These are phyloP conservation scores for Dryadula phaetusa DNA, from an alignment of 2,888 invertebrate species.

Conservation along the genomic window DNA sequence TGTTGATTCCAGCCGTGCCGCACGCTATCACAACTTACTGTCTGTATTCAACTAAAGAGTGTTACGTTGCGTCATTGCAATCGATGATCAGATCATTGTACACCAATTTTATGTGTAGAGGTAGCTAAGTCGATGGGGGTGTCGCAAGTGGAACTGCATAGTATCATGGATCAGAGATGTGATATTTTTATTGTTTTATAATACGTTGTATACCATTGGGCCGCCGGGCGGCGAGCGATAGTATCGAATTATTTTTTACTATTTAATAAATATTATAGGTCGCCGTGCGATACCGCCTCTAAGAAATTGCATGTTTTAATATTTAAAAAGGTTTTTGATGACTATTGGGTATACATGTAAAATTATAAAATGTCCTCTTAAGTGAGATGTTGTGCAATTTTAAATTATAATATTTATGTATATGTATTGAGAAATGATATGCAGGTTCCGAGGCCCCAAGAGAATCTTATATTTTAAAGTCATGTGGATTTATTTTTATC, in stretches of 20 bases:
- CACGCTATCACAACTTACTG: slow-evolving; percentile 42
- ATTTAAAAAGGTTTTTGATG: slow-evolving; percentile 46
- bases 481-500: slow-evolving; percentile 41
- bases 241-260: slow-evolving; percentile 45
- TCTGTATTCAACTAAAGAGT: slow-evolving; percentile 65
- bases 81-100: slow-evolving; percentile 44
- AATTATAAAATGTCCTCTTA: slow-evolving; percentile 44
- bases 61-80: slow-evolving; percentile 59
- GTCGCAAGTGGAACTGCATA: slow-evolving; percentile 69
- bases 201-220: slow-evolving; percentile 60
- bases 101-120: slow-evolving; percentile 44
- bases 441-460: slow-evolving; percentile 77
- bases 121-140: slow-evolving; percentile 55
- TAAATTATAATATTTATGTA: slow-evolving; percentile 49
- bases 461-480: slow-evolving; percentile 43
- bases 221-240: slow-evolving; percentile 43
- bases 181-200: slow-evolving; percentile 76
- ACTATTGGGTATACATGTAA: slow-evolving; percentile 46
- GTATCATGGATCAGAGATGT: slow-evolving; percentile 79
- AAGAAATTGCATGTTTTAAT: slow-evolving; percentile 48
- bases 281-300: slow-evolving; percentile 40
- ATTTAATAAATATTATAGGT: slow-evolving; percentile 46
- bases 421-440: slow-evolving; percentile 59
- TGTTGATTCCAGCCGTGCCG: slow-evolving; percentile 71
- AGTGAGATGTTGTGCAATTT: slow-evolving; percentile 49